Conservation (phyloP, 2,113 vertebrate species). For the Oreochromis spilurus region DNA sequence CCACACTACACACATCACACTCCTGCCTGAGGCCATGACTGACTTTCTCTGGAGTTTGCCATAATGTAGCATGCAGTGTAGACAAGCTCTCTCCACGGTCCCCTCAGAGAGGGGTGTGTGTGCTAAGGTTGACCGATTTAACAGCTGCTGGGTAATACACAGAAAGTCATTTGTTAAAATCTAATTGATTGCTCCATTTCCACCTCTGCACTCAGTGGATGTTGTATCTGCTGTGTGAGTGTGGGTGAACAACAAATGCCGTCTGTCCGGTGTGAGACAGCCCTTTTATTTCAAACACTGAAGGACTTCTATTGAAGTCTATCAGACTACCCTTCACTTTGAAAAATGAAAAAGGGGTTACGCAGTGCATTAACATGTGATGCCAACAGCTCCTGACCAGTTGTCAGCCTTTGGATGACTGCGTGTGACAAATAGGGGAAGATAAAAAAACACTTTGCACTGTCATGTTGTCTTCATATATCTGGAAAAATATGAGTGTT, state of each 20-base stretch:
- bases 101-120: constrained; percentile 43
- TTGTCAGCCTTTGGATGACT: neutral
- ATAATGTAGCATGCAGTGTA: constrained; percentile 53
- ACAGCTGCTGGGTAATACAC: constrained; percentile 73
- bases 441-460: neutral
- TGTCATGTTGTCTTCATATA: neutral
- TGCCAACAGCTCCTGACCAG: neutral
- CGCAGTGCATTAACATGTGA: neutral
- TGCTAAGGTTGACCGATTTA: constrained; percentile 72
- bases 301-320: neutral
- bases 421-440: neutral
- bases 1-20: constrained; percentile 28
- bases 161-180: constrained; percentile 77
- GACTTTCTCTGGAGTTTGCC: constrained; percentile 75
- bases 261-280: constrained; percentile 19
- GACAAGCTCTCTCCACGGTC: constrained; percentile 48
- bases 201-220: constrained; percentile 56
- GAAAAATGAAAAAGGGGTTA: neutral
- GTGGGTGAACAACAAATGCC: constrained; percentile 62
- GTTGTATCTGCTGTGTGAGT: constrained; percentile 29
- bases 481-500: neutral
- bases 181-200: constrained; percentile 75
- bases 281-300: neutral
- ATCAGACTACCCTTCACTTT: neutral
- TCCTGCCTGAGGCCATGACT: constrained; percentile 61